Percentiles rank a stretch among this genome's conserved stretches.
phyloP scores from a whole-genome alignment of 2,888 invertebrate genomes.

The Tolmerus cingulatus region DNA sequence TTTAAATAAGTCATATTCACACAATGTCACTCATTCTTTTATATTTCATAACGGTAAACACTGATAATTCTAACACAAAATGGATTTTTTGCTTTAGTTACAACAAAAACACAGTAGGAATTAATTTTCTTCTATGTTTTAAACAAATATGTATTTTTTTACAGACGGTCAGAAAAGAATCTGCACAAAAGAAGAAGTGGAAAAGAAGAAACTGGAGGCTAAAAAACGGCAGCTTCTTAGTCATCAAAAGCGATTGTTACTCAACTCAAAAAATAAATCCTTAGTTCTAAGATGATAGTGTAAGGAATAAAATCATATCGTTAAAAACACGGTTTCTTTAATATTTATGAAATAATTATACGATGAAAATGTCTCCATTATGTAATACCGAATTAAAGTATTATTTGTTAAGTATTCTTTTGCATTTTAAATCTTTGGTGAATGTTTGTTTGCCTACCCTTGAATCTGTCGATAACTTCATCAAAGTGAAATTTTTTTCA shows the following conservation, averaged over 20 bases:
- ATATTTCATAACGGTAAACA: neutral
- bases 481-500: neutral
- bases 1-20: neutral
- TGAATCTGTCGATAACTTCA: neutral
- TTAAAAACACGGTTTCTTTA: neutral
- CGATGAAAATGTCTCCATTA: neutral
- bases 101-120: neutral
- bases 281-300: neutral
- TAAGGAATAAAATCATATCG: neutral
- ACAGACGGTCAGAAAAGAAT: constrained; percentile 16
- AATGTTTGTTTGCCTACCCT: neutral
- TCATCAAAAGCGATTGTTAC: neutral
- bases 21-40: neutral
- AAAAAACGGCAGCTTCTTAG: constrained; percentile 22
- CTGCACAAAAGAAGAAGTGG: constrained; percentile 39
- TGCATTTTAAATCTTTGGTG: too few relatives aligned
- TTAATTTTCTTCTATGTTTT: neutral
- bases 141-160: neutral
- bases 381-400: neutral
- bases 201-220: constrained; percentile 27
- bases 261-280: neutral
- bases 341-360: neutral
- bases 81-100: neutral
- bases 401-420: neutral
- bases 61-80: neutral